Evolutionary conservation across 2,113 vertebrate genomes (phyloP), one percentile per base, ranked within the genome.

Genomic region (Campylorhamphus procurvoides): DNA sequence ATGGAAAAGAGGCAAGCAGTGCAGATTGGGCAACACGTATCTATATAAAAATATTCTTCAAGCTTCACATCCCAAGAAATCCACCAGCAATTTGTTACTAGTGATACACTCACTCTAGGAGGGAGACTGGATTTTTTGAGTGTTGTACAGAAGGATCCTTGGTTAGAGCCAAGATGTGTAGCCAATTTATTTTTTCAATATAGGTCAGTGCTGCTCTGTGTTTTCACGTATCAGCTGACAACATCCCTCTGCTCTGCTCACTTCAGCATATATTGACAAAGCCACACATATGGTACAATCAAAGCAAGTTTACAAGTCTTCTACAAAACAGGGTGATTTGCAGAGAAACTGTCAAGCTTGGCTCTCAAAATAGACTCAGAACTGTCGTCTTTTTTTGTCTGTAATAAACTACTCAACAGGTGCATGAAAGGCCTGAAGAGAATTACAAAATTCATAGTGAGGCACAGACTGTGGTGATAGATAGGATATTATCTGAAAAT

Each of bases 241-340:
- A 86, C 76, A 96, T 72, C 83, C 53, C 82, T 93, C 92, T 74
- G 81, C 93, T 94, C 88, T 67, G 93, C 90, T 97, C 92, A 52
- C 83, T 95, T 91, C 27, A 92, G 93, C 92, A 95, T 72, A 56
- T 87, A 96, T 84, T 95, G 92, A 96, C 96, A 96, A 93, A 96
- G 85, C 3, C 4, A 97, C 94, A 96, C 92, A 97, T 94, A 96
- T 86, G 93, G 90, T 93, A 80, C 4, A 88, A 95, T 96, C 95
- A 97, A 96, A 97, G 94, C 96, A 96, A 96, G 76, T 94, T 96
- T 95, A 95, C 92, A 94, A 92, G 96, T 62, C 87, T 63, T 88
- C 79, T 63, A 86, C 60, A 77, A 85, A 96, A 90, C 79, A 93
- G 68, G 88, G 55, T 75, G 86, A 96, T 90, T 72, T 93, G 94